Base-by-base conservation (phyloP, 2,888 invertebrate genomes). In the Siphlonurus alternatus region DNA sequence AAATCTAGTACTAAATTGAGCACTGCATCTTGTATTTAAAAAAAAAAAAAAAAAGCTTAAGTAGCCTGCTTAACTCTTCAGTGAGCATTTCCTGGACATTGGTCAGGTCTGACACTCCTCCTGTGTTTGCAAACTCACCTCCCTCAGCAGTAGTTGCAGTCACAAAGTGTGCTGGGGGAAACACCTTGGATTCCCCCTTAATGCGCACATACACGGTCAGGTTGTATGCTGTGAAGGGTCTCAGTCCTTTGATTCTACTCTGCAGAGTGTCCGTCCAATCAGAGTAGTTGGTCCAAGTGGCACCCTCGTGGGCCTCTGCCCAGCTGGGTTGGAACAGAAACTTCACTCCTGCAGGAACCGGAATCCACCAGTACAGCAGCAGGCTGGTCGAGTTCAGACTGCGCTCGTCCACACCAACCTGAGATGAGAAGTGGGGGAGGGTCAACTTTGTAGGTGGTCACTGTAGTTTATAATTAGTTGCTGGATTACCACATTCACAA, bases 141-240 rank as follows among this genome's bases (percentile, higher is more conserved):
- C 84, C 86, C 76, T 88, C 86, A 0, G 78, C 79, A 0, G 90
- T 90, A n/a, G 76, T 82, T 0, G 82, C 80, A 61, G 80, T 77
- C 2, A 81, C 76, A 70, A 79, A 86, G 70, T 82, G 81, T 56
- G 81, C 82, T 0, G 89, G 87, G 0, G 86, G 81, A 66, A 83
- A 86, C 0, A 81, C 80, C 51, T 68, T 69, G 1, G 72, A 73
- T 22, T 73, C 76, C 0, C 80, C 80, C 68, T 81, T 80, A 67
- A 80, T 77, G 64, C 81, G 77, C 0, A 88, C 86, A 73, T 85
- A 89, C 62, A 91, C 85, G 0, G 89, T 90, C 66, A 90, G 79
- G 69, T 89, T 89, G 72, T 92, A 92, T n/a, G 79, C 77, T 0
- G 89, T 89, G 70, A 77, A 87, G 0, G 91, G 84, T 66, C 81